Conservation (phyloP, 2,888 invertebrate genomes). For the Pyrochroa serraticornis region DNA sequence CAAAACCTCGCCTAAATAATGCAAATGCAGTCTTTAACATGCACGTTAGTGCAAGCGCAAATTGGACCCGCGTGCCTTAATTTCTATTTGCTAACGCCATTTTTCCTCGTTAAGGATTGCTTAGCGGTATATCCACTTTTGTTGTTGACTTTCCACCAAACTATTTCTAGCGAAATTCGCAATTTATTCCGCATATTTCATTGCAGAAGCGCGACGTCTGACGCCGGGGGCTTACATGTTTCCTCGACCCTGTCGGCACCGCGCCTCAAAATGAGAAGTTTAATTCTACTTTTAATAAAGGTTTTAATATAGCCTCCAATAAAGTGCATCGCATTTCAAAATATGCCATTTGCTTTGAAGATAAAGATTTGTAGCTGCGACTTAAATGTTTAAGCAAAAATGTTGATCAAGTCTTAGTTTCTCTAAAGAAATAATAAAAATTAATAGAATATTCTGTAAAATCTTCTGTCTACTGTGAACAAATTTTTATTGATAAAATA, state of each 20-base stretch:
- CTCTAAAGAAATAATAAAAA: no score
- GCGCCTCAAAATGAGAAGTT: conserved; percentile 10
- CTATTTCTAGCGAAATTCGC: conserved; percentile 18
- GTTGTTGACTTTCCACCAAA: no score
- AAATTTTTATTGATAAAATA: no score
- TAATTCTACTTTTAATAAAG: not conserved
- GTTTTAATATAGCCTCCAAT: no score
- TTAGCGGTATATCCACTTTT: not conserved
- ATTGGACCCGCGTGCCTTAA: conserved; percentile 22
- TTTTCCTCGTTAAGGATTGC: conserved; percentile 18
- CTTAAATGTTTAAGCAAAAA: no score
- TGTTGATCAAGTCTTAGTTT: no score
- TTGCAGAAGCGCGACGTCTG: conserved; percentile 27
- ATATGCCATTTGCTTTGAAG: no score
- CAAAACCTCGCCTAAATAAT: conserved; percentile 33
- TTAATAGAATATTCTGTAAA: no score
- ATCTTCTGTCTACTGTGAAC: no score
- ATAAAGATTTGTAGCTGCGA: no score
- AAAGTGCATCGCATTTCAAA: no score
- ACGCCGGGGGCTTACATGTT: conserved; percentile 26
- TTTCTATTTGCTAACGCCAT: conserved; percentile 9
- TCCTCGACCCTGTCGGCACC: conserved; percentile 19
- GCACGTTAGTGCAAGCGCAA: conserved; percentile 28
- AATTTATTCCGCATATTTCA: conserved; percentile 35
- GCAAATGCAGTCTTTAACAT: conserved; percentile 39